Evolutionary conservation across 2,797 vertebrate species (phyloP).

Genomic region (Thaleichthys pacificus): DNA sequence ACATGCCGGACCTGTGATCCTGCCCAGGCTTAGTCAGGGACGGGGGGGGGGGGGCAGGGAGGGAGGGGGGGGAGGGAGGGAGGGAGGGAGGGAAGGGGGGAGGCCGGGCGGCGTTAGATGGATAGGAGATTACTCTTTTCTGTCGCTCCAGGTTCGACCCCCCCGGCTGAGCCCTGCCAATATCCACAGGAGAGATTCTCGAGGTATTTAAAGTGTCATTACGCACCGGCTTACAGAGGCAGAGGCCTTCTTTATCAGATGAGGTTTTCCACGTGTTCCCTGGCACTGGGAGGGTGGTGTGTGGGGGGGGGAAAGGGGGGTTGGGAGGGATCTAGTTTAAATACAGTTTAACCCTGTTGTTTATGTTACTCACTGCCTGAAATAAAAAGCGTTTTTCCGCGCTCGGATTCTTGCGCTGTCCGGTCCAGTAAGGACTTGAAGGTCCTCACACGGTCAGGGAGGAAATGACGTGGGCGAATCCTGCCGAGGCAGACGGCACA

Average conservation of each 20-base stretch:
- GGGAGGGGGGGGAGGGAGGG: too few species aligned
- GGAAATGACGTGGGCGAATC: too few species aligned
- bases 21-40: too few species aligned
- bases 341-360: background rate
- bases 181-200: conserved; percentile 4
- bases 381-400: too few species aligned
- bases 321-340: background rate
- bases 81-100: too few species aligned
- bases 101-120: conserved; percentile 7
- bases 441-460: too few species aligned
- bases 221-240: background rate
- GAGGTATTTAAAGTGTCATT: conserved; percentile 21
- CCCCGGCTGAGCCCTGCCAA: conserved; percentile 12
- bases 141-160: conserved; percentile 14
- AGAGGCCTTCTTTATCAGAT: conserved; percentile 5
- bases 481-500: background rate
- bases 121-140: conserved; percentile 17
- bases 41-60: too few species aligned
- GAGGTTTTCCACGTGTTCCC: background rate
- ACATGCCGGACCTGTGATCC: too few species aligned
- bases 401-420: too few species aligned
- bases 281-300: too few species aligned
- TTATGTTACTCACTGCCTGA: background rate
- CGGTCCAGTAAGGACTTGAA: too few species aligned
- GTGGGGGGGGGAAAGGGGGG: background rate